These are phyloP conservation scores for Tanytarsus gracilentus DNA, from an alignment of 2,888 invertebrate genomes.

Conservation along the genomic window DNA sequence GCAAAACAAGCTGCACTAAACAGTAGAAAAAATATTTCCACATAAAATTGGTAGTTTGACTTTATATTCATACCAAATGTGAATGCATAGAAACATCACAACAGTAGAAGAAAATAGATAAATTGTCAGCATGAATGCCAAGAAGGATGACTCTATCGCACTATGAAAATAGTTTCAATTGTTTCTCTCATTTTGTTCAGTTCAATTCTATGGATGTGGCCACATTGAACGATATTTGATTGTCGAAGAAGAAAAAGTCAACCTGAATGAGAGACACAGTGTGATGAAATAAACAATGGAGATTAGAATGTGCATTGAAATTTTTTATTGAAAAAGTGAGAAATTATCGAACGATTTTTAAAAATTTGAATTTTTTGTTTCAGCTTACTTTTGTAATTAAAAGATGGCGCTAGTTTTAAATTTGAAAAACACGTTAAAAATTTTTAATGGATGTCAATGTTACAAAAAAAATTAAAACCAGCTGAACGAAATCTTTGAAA, in stretches of 20 bases:
- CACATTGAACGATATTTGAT: conserved; percentile 26
- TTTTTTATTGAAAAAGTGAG: background rate
- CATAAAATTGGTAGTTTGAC: background rate
- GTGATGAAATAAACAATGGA: conserved; percentile 1
- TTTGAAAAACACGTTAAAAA: background rate
- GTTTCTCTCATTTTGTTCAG: background rate
- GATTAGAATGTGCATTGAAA: no score
- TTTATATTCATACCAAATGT: no score
- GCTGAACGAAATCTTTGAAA: no score
- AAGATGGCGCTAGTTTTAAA: background rate
- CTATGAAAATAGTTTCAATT: background rate
- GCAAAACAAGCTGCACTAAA: background rate
- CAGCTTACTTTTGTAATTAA: background rate
- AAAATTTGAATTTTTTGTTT: background rate
- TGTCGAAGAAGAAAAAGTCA: conserved; percentile 3
- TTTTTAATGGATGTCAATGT: no score
- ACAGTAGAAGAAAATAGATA: no score
- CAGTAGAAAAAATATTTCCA: background rate
- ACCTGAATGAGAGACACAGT: conserved; percentile 25
- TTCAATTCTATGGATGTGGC: conserved; percentile 10
- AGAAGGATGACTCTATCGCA: conserved; percentile 6
- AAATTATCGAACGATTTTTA: background rate
- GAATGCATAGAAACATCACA: no score
- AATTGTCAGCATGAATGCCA: conserved; percentile 18
- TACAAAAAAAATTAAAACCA: no score